Evolutionary conservation across 30 jellyfish, hydroid and myxozoan genomes (phyloP), one percentile per base, ranked within the genome.

Genomic region (Hydra vulgaris): DNA sequence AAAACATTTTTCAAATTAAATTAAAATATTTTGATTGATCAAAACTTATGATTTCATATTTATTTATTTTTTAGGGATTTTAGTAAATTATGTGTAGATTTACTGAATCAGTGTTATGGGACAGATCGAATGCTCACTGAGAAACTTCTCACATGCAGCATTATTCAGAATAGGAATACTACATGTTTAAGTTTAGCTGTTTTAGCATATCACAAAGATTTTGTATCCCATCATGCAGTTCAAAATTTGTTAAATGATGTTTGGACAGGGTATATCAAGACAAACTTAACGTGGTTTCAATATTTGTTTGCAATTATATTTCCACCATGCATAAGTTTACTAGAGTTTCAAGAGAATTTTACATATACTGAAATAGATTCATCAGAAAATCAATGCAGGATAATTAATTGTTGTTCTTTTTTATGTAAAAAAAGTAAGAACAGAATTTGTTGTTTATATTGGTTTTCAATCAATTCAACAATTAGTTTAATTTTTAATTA

Each of bases 161-260:
- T 82, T 79, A 26, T 26, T 17, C 86, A 82, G 53, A 85, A 89
- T 88, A 89, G 87, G 27, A 21, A 55, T 8, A 27, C 84, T 54
- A 91, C 98, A 25, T 75, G 87, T 54, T 26, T 91, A 74, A 86
- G 66, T 67, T 72, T 86, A 74, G 98, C 98, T 70, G 96, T 86
- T 52, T 75, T 77, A 53, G 66, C 95, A 5, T 81, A 74, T 20
- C 96, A 86, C 73, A 74, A 74, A 15, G 84, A 75, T 21, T 91
- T 86, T 71, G 98, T 91, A 20, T 89, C 98, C 61, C 98, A 91
- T 54, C 52, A 86, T 18, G 74, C 95, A 78, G 82, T 86, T 70
- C 98, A 91, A 70, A 88, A 66, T 21, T 73, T 91, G 74, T 54
- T 91, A 53, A 86, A 83, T 56, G 98, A 86, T 26, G 87, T 91